Conservation (phyloP, 2,888 invertebrate genomes). For the Phania funesta region DNA sequence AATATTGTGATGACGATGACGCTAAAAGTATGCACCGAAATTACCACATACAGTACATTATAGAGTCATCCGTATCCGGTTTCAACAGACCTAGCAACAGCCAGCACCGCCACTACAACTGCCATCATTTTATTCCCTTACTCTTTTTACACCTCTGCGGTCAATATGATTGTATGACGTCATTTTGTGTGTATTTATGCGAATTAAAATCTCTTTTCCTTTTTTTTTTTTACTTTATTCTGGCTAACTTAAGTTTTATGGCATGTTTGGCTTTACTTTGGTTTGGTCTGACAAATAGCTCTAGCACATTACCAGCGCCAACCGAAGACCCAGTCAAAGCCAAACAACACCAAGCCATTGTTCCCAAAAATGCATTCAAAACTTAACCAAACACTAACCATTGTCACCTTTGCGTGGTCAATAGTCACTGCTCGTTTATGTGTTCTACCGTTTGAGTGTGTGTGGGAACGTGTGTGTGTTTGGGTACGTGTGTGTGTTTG, state of each 20-base stretch:
- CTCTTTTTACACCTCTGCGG: background rate
- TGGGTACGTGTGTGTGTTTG: background rate
- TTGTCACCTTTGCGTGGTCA: conserved; percentile 62
- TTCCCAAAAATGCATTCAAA: conserved; percentile 59
- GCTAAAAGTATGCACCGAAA: conserved; percentile 28
- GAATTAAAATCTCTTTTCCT: conserved; percentile 18
- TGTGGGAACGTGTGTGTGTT: background rate
- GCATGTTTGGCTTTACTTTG: conserved; percentile 54
- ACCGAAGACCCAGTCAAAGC: background rate
- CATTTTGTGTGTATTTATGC: conserved; percentile 32
- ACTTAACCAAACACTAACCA: conserved; percentile 56
- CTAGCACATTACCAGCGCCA: conserved; percentile 36
- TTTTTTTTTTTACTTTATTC: conserved; percentile 24
- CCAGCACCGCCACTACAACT: background rate
- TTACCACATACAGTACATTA: conserved; percentile 58
- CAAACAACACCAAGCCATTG: conserved; percentile 34
- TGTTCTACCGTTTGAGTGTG: background rate
- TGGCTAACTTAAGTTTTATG: conserved; percentile 60
- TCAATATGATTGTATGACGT: conserved; percentile 43
- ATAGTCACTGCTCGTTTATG: conserved; percentile 45
- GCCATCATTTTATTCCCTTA: background rate
- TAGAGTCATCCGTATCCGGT: conserved; percentile 58
- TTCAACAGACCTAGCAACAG: conserved; percentile 31
- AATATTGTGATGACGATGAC: conserved; percentile 39
- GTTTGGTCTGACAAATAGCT: conserved; percentile 60